These are phyloP conservation scores for Acanthurus tractus DNA, from an alignment of 2,797 vertebrate species.

Conservation along the genomic window DNA sequence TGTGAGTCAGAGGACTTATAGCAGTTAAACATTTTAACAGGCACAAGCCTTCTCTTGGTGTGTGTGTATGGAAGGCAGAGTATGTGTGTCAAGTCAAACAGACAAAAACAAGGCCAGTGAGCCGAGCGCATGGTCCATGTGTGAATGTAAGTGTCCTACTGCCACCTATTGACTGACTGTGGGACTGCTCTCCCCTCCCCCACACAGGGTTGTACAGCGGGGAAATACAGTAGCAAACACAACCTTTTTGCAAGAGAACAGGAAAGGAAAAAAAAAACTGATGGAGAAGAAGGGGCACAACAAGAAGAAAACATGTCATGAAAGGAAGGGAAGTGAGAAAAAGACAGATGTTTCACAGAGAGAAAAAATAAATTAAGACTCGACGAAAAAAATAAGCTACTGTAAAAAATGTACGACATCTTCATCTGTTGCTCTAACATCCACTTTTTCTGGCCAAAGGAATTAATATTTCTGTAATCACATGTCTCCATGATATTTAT, in stretches of 20 bases:
- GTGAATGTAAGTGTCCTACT: slow-evolving; percentile 74
- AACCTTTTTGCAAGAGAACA: slow-evolving; percentile 17
- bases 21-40: slow-evolving; percentile 77
- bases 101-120: slow-evolving; percentile 71
- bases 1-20: slow-evolving; percentile 75
- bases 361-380: not conserved
- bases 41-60: slow-evolving; percentile 49
- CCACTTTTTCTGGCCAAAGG: not conserved
- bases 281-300: not conserved
- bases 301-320: slow-evolving; percentile 5
- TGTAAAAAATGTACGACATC: not conserved
- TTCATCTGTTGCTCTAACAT: slow-evolving; percentile 12
- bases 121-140: slow-evolving; percentile 60
- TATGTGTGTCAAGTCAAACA: slow-evolving; percentile 40
- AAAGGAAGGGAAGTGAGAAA: slow-evolving; percentile 21
- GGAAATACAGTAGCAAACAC: slow-evolving; percentile 21
- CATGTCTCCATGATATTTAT: not conserved
- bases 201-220: slow-evolving; percentile 42
- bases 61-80: slow-evolving; percentile 8
- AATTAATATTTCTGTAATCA: not conserved
- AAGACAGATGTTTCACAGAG: not conserved
- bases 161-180: slow-evolving; percentile 78
- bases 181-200: slow-evolving; percentile 66
- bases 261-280: not conserved
- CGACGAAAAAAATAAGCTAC: no score